Conservation (phyloP, 2,797 vertebrate species). For the Spinus pinus region DNA sequence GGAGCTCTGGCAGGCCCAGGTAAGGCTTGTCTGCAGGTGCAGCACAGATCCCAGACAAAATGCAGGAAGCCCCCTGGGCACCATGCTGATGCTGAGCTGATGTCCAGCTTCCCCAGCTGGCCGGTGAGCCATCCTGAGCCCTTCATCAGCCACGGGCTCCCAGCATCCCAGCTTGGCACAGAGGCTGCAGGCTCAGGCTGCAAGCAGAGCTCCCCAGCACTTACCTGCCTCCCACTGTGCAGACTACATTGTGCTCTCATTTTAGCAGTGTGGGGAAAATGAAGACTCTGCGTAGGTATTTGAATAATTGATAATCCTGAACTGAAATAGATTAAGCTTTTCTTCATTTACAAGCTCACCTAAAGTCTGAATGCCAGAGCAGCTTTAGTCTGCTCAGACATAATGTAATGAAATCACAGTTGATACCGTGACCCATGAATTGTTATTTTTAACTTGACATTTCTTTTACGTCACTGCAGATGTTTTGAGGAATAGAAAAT, state of each 20-base stretch:
- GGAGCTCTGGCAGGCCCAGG: rapidly evolving
- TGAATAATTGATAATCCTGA: slow-evolving; percentile 25
- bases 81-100: not conserved
- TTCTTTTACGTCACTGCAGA: slow-evolving; percentile 53
- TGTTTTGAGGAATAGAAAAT: slow-evolving; percentile 38
- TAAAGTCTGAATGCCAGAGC: slow-evolving; percentile 3
- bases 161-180: not conserved
- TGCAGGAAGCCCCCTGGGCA: not conserved
- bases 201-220: not conserved
- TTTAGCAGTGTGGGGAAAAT: not conserved
- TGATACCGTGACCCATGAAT: slow-evolving; percentile 22
- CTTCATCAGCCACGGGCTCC: rapidly evolving
- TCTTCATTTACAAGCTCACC: not conserved
- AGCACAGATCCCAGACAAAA: not conserved
- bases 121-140: not conserved
- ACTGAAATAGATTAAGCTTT: slow-evolving; percentile 16
- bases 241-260: not conserved
- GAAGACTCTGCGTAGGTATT: not conserved
- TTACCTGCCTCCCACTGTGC: not conserved
- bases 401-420: slow-evolving; percentile 16
- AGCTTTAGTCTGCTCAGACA: not conserved
- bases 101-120: not conserved
- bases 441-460: slow-evolving; percentile 67
- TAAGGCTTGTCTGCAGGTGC: not conserved
- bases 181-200: not conserved